Conservation (phyloP, 2,888 invertebrate species). For the Sylvicola fuscatus region DNA sequence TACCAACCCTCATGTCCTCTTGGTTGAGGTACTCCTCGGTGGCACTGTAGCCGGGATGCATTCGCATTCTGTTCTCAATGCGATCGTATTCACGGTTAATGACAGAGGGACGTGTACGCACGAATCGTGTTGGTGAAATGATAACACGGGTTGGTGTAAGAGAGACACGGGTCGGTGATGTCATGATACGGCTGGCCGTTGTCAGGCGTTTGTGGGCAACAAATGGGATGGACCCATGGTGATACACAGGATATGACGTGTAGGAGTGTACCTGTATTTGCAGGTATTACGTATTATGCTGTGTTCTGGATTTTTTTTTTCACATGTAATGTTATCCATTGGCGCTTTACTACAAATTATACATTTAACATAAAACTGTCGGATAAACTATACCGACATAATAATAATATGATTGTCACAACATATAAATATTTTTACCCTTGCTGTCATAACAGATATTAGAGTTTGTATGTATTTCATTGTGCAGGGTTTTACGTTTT, state of each 20-base stretch:
- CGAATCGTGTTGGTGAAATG: constrained; percentile 16
- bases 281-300: constrained; percentile 6
- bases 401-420: too few relatives aligned
- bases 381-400: too few relatives aligned
- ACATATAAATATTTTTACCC: too few relatives aligned
- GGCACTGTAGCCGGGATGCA: constrained; percentile 38
- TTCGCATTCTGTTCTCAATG: constrained; percentile 42
- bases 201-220: constrained; percentile 12
- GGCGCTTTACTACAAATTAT: too few relatives aligned
- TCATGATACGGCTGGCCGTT: constrained; percentile 9
- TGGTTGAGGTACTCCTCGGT: constrained; percentile 62
- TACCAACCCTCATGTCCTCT: constrained; percentile 47
- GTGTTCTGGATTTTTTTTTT: neutral
- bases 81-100: constrained; percentile 46
- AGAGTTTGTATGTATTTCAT: too few relatives aligned
- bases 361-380: too few relatives aligned
- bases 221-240: constrained; percentile 18
- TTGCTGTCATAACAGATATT: too few relatives aligned
- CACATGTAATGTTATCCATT: too few relatives aligned
- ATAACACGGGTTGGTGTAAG: constrained; percentile 14
- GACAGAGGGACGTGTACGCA: constrained; percentile 36
- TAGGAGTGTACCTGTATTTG: constrained; percentile 15
- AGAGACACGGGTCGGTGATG: constrained; percentile 9
- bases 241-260: constrained; percentile 24
- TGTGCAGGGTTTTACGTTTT: too few relatives aligned